Conservation (phyloP, 64 coral and sea anemone species). For the Trachythela sp. region DNA sequence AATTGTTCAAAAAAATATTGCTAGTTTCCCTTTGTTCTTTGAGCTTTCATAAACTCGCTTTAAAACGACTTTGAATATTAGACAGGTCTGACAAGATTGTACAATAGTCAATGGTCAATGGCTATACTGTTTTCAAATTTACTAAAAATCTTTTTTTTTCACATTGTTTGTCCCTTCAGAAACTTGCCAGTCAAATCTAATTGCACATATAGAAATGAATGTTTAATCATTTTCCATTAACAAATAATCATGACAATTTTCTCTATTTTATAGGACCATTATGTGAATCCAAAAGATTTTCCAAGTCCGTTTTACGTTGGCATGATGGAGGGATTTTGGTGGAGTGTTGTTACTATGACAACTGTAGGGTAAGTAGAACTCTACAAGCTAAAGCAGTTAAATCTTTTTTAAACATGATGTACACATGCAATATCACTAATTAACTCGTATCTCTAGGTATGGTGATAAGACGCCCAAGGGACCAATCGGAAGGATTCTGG, state of each 20-base stretch:
- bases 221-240: too few relatives aligned
- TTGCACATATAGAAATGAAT: too few relatives aligned
- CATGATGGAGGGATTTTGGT: conserved; percentile 13
- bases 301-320: conserved; percentile 1
- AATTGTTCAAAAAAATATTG: not conserved
- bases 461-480: conserved; percentile 9
- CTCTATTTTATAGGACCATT: not conserved
- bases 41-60: not conserved
- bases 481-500: not conserved
- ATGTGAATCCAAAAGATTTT: not conserved
- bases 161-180: too few relatives aligned
- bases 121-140: too few relatives aligned
- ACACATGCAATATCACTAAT: too few relatives aligned
- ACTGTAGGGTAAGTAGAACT: not conserved
- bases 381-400: not conserved
- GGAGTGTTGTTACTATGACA: conserved; percentile 21
- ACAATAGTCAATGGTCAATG: too few relatives aligned
- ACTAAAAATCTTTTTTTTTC: too few relatives aligned
- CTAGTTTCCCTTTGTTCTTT: not conserved
- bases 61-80: too few relatives aligned
- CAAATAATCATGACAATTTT: not conserved
- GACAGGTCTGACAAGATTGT: too few relatives aligned
- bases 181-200: too few relatives aligned
- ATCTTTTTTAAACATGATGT: not conserved
- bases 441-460: too few relatives aligned